Conservation (phyloP, 2,888 invertebrate species). For the Agonum fuliginosum region DNA sequence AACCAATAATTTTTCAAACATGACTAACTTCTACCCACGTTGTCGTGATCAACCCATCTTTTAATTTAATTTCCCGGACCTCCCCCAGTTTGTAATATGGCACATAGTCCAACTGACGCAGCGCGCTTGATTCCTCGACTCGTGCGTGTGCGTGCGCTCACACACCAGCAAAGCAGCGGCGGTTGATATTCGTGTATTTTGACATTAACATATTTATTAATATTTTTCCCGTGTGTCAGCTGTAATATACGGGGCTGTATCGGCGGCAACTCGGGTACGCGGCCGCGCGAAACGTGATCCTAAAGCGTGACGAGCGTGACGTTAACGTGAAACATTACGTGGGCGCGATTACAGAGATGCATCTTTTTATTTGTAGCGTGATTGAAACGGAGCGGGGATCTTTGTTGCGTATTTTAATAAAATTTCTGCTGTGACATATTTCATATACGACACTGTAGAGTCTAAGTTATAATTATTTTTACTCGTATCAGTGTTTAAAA, state of each 20-base stretch:
- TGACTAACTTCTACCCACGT: no score
- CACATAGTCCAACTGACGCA: constrained; percentile 32
- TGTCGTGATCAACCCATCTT: no score
- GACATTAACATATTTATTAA: constrained; percentile 57
- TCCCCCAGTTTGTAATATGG: constrained; percentile 5
- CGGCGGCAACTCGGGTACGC: constrained; percentile 39
- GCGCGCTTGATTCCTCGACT: neutral
- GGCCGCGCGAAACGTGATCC: constrained; percentile 49
- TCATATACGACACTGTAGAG: no score
- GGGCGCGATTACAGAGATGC: no score
- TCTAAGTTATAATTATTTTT: no score
- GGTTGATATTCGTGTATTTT: constrained; percentile 49
- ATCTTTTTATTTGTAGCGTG: no score
- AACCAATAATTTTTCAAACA: no score
- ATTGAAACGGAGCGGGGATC: no score
- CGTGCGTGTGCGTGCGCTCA: neutral
- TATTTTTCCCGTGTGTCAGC: constrained; percentile 51
- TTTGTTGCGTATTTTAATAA: no score
- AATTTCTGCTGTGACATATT: no score
- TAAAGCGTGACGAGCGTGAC: constrained; percentile 47
- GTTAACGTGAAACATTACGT: constrained; percentile 44
- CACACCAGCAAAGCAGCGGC: neutral
- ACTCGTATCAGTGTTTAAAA: no score
- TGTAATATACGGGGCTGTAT: constrained; percentile 42
- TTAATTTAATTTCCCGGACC: constrained; percentile 7